These are phyloP conservation scores for Drosophila malerkotliana DNA, from an alignment of 1,140 invertebrate species.

Conservation along the genomic window DNA sequence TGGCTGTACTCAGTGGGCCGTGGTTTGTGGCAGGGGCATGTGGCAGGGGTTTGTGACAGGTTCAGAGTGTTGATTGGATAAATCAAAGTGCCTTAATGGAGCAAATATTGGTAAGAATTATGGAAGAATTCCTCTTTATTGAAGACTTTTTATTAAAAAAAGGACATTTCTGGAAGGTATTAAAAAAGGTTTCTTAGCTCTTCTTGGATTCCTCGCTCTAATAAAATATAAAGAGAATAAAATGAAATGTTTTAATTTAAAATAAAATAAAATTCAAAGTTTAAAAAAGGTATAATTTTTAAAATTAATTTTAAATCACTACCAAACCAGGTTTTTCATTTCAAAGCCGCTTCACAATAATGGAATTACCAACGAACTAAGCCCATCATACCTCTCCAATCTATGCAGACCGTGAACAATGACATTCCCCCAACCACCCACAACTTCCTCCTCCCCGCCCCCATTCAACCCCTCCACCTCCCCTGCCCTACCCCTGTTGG, in stretches of 20 bases:
- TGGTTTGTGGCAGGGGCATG: background rate
- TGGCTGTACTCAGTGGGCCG: conserved; percentile 13
- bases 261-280: no score
- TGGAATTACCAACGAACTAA: background rate
- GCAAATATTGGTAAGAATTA: background rate
- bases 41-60: no score
- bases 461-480: background rate
- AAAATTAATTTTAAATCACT: background rate
- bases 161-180: no score
- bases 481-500: conserved; percentile 19
- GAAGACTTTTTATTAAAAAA: no score
- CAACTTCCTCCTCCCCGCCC: background rate
- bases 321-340: background rate
- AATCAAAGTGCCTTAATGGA: background rate
- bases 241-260: no score
- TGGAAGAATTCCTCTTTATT: no score
- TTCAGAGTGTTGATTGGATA: background rate
- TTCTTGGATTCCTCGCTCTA: no score
- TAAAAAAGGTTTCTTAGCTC: no score
- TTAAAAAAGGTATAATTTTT: no score
- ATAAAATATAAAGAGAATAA: no score
- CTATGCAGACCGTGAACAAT: conserved; percentile 36
- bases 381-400: conserved; percentile 14
- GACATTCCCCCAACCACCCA: conserved; percentile 16
- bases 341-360: background rate